phyloP scores from a whole-genome alignment of 2,888 invertebrate species.

The Temnothorax ravouxi region DNA sequence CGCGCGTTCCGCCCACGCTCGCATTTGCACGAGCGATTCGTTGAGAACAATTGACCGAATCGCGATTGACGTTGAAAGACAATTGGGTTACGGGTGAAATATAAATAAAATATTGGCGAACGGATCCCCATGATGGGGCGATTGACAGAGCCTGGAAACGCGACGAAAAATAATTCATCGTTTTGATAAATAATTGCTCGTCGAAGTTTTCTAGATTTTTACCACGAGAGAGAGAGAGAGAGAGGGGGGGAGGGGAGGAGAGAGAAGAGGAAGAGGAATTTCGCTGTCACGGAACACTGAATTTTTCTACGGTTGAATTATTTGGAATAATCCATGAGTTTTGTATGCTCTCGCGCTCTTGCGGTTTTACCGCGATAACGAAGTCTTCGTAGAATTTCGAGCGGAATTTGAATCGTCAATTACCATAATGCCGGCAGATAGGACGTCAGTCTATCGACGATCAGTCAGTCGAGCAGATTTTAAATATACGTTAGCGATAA shows the following conservation, averaged over 20 bases:
- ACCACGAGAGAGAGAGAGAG: not conserved
- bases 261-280: constrained; percentile 18
- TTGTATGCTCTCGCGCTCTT: constrained; percentile 20
- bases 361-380: constrained; percentile 48
- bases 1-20: not conserved
- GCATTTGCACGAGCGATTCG: constrained; percentile 52
- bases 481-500: constrained; percentile 54
- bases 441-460: constrained; percentile 53
- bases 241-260: not conserved
- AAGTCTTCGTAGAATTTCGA: constrained; percentile 56
- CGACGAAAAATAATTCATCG: constrained; percentile 56
- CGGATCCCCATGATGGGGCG: constrained; percentile 45
- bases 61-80: constrained; percentile 56
- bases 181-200: constrained; percentile 54
- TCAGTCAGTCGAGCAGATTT: constrained; percentile 56
- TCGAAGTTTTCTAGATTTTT: constrained; percentile 43
- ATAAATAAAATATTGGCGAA: constrained; percentile 54
- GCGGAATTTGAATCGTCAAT: constrained; percentile 56
- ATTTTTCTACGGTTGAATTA: constrained; percentile 57
- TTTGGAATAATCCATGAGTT: constrained; percentile 55
- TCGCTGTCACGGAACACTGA: constrained; percentile 47
- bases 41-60: constrained; percentile 56
- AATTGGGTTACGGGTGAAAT: constrained; percentile 54
- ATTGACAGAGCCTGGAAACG: constrained; percentile 47
- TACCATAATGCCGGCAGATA: constrained; percentile 54